Percentiles rank a stretch among this genome's conserved stretches.
Evolutionary conservation across 2,797 vertebrate species (phyloP).

Genomic region (Discoglossus pictus): DNA sequence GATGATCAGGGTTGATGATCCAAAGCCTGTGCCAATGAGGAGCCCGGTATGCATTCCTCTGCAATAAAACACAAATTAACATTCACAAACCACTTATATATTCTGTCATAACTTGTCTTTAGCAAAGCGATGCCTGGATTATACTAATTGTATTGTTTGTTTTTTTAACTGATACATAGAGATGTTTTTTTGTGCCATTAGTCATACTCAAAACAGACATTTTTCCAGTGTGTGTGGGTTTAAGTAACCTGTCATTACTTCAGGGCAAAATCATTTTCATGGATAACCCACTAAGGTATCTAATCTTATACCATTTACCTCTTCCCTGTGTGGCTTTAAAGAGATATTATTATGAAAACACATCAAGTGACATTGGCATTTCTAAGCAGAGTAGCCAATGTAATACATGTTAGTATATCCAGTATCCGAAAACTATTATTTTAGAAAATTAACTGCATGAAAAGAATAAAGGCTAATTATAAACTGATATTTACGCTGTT

Average conservation of each 20-base stretch:
- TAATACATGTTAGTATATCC: too few species aligned
- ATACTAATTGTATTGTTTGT: neutral
- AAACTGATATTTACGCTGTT: too few species aligned
- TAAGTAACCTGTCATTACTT: neutral
- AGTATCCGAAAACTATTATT: too few species aligned
- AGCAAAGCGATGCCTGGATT: neutral
- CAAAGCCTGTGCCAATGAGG: too few species aligned
- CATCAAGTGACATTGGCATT: too few species aligned
- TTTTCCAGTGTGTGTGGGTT: conserved; percentile 6
- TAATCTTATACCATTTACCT: neutral
- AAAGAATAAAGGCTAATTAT: too few species aligned
- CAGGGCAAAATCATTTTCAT: neutral
- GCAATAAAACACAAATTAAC: neutral
- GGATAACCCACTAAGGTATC: neutral
- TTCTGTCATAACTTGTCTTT: neutral
- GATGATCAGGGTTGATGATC: too few species aligned
- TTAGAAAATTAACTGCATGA: too few species aligned
- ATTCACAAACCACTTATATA: neutral
- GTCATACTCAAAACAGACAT: conserved; percentile 1
- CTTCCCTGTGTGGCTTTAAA: neutral
- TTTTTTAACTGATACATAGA: neutral
- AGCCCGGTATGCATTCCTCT: too few species aligned
- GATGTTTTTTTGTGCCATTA: conserved; percentile 7
- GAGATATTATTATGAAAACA: too few species aligned
- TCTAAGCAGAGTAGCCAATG: too few species aligned